Conservation (phyloP, 2,797 vertebrate species). For the Merluccius polli region DNA sequence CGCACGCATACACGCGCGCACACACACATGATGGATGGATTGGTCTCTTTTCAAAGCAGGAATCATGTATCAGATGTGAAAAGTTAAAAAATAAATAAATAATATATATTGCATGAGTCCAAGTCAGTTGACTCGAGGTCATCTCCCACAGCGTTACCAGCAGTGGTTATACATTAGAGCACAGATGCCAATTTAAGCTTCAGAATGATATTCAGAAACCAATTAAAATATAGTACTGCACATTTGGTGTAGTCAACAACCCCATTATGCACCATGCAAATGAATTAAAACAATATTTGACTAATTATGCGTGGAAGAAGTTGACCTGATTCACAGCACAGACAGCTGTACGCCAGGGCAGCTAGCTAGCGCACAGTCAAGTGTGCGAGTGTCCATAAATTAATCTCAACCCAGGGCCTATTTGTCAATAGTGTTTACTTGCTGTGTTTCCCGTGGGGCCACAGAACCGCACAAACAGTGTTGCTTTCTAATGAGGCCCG, state of each 20-base stretch:
- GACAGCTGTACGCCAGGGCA: constrained; percentile 36
- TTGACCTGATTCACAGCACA: constrained; percentile 19
- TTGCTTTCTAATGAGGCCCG: constrained; percentile 40
- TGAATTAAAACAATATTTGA: constrained; percentile 33
- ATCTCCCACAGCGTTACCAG: constrained; percentile 8
- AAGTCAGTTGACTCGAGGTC: constrained; percentile 53
- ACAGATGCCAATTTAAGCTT: background rate
- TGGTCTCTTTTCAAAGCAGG: constrained; percentile 59
- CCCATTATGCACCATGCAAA: constrained; percentile 19
- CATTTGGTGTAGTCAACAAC: constrained; percentile 4
- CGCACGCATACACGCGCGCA: constrained; percentile 28
- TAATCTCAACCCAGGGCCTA: constrained; percentile 14
- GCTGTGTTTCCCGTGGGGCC: constrained; percentile 20
- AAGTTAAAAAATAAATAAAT: constrained; percentile 4
- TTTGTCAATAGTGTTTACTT: constrained; percentile 52
- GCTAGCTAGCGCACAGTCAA: constrained; percentile 16
- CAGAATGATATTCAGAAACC: constrained; percentile 4
- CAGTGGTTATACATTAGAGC: background rate
- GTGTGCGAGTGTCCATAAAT: constrained; percentile 1
- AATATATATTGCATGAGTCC: constrained; percentile 41
- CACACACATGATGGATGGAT: constrained; percentile 51
- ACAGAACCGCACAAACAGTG: constrained; percentile 30
- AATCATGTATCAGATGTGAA: constrained; percentile 56
- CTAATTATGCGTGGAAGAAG: constrained; percentile 20
- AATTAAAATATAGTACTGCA: constrained; percentile 20